Conservation (phyloP, 1,140 invertebrate species). For the Cherax quadricarinatus region DNA sequence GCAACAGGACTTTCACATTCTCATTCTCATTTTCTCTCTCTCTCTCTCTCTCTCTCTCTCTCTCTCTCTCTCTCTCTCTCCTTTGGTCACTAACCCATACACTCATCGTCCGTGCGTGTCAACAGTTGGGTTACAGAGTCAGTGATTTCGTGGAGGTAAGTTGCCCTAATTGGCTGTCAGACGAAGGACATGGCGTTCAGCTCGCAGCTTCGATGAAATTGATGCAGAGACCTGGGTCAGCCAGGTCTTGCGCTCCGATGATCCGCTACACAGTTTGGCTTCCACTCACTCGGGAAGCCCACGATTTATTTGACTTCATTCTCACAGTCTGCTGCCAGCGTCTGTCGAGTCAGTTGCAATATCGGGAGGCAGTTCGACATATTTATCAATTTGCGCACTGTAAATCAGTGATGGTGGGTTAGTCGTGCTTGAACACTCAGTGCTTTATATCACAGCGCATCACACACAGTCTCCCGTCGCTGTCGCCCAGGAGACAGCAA, state of each 20-base stretch:
- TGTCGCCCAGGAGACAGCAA: too few relatives aligned
- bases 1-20: too few relatives aligned
- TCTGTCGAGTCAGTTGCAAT: background rate
- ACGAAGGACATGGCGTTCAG: slow-evolving; percentile 13
- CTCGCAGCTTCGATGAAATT: slow-evolving; percentile 15
- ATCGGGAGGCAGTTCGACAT: background rate
- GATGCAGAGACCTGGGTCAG: background rate
- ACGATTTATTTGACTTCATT: background rate
- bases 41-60: too few relatives aligned
- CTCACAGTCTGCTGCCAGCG: background rate
- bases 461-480: too few relatives aligned
- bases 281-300: background rate
- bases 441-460: too few relatives aligned
- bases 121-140: slow-evolving; percentile 31
- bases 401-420: background rate
- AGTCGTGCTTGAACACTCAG: background rate
- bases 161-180: slow-evolving; percentile 29
- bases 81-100: background rate
- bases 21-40: background rate
- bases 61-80: background rate
- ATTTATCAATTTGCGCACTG: background rate
- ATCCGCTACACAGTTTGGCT: background rate
- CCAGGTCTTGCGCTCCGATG: background rate
- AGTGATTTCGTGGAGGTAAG: slow-evolving; percentile 18
- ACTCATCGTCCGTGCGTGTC: background rate